These are phyloP conservation scores for Nicator chloris DNA, from an alignment of 2,113 vertebrate genomes.

Conservation along the genomic window DNA sequence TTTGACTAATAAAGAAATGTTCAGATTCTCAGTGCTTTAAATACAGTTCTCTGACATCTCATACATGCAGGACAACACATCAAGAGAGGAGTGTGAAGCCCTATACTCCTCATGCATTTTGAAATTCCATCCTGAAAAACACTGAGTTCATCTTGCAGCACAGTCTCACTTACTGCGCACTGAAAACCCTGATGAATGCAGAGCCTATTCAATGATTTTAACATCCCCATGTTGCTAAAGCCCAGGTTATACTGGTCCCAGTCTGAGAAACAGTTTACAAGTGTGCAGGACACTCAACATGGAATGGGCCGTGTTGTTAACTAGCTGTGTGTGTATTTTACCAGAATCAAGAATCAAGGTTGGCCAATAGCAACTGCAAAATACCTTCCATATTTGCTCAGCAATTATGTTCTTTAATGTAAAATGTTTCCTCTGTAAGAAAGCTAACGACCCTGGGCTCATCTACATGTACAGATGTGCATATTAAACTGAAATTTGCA, in stretches of 20 bases:
- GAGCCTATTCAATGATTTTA: background rate
- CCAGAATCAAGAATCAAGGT: background rate
- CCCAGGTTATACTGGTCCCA: background rate
- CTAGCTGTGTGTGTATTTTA: background rate
- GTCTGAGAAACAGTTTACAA: background rate
- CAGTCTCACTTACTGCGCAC: background rate
- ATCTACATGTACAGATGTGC: background rate
- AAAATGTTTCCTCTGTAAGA: background rate
- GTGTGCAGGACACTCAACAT: background rate
- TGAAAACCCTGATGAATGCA: background rate
- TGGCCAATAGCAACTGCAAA: background rate
- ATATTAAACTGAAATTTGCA: background rate
- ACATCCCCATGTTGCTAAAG: background rate
- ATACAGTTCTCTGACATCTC: background rate
- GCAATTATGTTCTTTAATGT: background rate
- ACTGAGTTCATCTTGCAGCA: background rate
- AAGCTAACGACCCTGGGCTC: background rate
- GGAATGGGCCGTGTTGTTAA: background rate
- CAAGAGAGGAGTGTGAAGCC: background rate
- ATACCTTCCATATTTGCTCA: constrained; percentile 26
- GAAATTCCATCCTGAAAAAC: background rate
- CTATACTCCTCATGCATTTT: background rate
- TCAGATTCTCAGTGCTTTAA: background rate
- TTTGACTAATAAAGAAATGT: background rate
- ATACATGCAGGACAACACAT: background rate